Base-by-base conservation (phyloP, 53 echinoderm and acorn worm species). In the Zoroaster sp. region DNA sequence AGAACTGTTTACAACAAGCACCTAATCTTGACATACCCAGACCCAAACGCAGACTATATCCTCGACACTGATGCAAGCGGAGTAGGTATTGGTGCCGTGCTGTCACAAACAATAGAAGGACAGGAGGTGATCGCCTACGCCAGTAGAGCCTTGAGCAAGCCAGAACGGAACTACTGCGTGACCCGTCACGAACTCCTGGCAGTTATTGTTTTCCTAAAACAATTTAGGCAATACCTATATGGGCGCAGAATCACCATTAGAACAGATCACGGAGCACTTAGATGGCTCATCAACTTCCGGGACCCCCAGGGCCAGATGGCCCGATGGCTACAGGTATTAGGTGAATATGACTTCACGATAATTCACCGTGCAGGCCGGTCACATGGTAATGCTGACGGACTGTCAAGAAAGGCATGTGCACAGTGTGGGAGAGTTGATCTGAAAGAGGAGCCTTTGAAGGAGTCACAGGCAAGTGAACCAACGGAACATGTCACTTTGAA, bases 11-110 rank as follows among this genome's bases (percentile, higher is more conserved):
- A 9, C 54, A 42, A 35, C 20, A 73, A 5, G 76, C 85, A 2
- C 85, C 85, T 47, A n/a, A 82, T 90, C n/a, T 18, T 83, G 21
- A 73, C 82, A 1, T 90, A 90, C 41, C 91, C 91, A 0, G 34
- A 77, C 13, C 47, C 52, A 8, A 66, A 45, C 21, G 69, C 34
- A 35, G 35, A 63, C 0, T 78, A 88, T 40, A 68, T 91, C 14
- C 41, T 86, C 14, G 89, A 88, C 52, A 87, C 87, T 0, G 87
- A 87, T 59, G 87, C 87, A 21, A 74, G 87, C 45, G 33, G 74
- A 10, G 23, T 46, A 13, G 43, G 49, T 1, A 43, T 86, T 7
- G 77, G 77, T 20, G n/a, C 49, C 2, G 40, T 77, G 23, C 52
- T 77, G 4, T 77, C 77, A 1, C 77, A 77, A 49, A 13, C 30